These are phyloP conservation scores for Podarcis raffonei DNA, from an alignment of 2,113 vertebrate genomes.

Conservation along the genomic window DNA sequence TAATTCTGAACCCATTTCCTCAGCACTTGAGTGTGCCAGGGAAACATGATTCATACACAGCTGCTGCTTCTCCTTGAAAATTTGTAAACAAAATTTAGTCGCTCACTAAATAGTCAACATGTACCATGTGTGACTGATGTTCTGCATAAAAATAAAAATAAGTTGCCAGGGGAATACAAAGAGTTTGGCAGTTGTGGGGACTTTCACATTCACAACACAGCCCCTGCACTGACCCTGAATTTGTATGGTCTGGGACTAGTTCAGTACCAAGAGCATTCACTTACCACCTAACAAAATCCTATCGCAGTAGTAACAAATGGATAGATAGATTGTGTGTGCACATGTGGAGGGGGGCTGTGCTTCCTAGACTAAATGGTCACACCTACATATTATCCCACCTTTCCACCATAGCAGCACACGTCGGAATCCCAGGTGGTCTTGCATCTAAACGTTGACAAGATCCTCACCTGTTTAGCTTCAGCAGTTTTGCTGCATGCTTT, in stretches of 20 bases:
- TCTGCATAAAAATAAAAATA: not conserved
- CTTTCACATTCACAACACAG: not conserved
- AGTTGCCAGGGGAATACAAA: not conserved
- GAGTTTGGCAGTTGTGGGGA: not conserved
- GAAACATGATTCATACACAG: slow-evolving; percentile 21
- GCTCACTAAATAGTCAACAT: slow-evolving; percentile 38
- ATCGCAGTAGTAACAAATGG: not conserved
- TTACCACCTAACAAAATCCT: not conserved
- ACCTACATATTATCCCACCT: no score
- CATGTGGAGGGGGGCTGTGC: no score
- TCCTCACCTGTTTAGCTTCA: not conserved
- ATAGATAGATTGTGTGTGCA: not conserved
- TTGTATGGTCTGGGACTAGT: not conserved
- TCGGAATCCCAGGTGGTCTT: not conserved
- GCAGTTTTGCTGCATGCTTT: not conserved
- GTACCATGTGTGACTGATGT: slow-evolving; percentile 17
- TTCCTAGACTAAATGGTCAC: not conserved
- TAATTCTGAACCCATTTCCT: not conserved
- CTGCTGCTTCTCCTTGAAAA: slow-evolving; percentile 33
- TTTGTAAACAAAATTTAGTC: slow-evolving; percentile 6
- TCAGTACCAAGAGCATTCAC: not conserved
- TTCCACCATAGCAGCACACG: not conserved
- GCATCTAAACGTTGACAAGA: not conserved
- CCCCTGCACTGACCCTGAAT: not conserved
- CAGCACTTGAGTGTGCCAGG: slow-evolving; percentile 24